phyloP scores from a whole-genome alignment of 2,113 vertebrate genomes.

The Sprattus sprattus region DNA sequence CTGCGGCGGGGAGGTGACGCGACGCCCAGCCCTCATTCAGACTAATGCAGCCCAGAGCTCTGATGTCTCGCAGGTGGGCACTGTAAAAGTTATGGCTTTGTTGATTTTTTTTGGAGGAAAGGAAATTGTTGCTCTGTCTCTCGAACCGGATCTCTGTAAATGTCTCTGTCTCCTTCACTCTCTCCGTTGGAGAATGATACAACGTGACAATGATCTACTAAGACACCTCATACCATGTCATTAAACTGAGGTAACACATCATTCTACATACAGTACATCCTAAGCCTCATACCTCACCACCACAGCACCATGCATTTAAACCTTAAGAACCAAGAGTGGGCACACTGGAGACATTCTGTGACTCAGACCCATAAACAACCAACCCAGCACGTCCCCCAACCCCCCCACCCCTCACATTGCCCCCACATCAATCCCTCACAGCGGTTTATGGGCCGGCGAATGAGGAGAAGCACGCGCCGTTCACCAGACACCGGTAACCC shows the following conservation, averaged over 20 bases:
- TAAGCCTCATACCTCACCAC: background rate
- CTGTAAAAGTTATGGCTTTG: background rate
- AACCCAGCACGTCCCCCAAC: conserved; percentile 34
- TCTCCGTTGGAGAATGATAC: background rate
- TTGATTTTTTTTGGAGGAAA: background rate
- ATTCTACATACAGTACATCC: background rate
- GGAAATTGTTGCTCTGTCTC: background rate
- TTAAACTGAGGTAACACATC: background rate
- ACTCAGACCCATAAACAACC: background rate
- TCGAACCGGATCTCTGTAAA: background rate
- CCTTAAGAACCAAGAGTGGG: background rate
- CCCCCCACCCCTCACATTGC: background rate
- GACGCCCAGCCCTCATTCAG: background rate
- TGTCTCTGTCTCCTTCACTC: conserved; percentile 28
- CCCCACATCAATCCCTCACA: conserved; percentile 14
- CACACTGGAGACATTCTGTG: background rate
- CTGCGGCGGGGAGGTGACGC: background rate
- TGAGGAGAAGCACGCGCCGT: conserved; percentile 26
- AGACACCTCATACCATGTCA: background rate
- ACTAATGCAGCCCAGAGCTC: background rate
- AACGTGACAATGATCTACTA: background rate
- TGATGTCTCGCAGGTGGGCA: background rate
- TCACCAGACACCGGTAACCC: background rate
- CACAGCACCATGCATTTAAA: background rate
- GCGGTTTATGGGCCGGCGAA: conserved; percentile 10